Evolutionary conservation across 2,113 vertebrate species (phyloP).

Genomic region (Gnathonemus longibarbis): DNA sequence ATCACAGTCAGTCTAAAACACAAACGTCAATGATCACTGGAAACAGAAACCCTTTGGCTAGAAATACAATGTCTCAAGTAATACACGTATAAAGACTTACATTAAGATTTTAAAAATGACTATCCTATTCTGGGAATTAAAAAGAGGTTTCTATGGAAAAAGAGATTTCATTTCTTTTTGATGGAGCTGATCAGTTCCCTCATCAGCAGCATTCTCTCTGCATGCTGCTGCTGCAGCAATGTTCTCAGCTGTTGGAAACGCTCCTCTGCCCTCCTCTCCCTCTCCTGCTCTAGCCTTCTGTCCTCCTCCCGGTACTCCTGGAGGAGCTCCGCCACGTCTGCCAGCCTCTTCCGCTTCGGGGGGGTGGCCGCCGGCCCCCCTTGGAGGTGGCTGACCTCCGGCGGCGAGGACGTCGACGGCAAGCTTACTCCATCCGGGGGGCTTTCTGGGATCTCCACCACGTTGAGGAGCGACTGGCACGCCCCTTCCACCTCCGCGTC

Average conservation of each 20-base stretch:
- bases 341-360: background rate
- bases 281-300: background rate
- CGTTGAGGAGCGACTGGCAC: conserved; percentile 12
- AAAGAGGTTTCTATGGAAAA: conserved; percentile 10
- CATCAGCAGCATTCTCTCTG: conserved; percentile 7
- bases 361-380: background rate
- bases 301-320: conserved; percentile 21
- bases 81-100: conserved; percentile 8
- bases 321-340: conserved; percentile 16
- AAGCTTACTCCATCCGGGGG: background rate
- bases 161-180: conserved; percentile 6
- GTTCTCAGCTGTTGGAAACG: conserved; percentile 13
- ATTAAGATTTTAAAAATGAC: conserved; percentile 4
- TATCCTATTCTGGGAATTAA: background rate
- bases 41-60: conserved; percentile 6
- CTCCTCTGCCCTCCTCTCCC: conserved; percentile 7
- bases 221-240: conserved; percentile 13
- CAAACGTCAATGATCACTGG: background rate
- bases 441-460: conserved; percentile 14
- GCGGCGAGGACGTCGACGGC: conserved; percentile 4
- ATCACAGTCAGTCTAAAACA: background rate
- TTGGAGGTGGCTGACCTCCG: background rate
- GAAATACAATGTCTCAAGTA: conserved; percentile 15
- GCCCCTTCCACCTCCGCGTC: background rate
- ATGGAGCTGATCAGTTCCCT: conserved; percentile 10